Percentiles rank a stretch among this genome's conserved stretches.
Evolutionary conservation across 2,113 vertebrate species (phyloP).

Genomic region (Quiscalus mexicanus): DNA sequence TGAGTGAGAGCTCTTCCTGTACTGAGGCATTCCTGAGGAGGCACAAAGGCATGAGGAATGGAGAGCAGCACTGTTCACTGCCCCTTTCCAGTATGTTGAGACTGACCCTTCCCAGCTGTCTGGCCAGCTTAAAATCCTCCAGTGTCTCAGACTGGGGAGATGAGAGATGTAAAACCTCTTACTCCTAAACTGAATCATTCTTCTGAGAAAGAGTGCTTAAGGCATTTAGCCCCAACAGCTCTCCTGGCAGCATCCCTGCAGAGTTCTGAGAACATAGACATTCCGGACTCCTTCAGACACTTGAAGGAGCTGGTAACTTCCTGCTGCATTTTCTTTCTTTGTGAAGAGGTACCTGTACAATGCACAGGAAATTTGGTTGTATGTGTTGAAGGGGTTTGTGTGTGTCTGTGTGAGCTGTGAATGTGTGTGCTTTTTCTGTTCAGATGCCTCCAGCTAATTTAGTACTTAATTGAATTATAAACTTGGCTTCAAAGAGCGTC

Average conservation of each 20-base stretch:
- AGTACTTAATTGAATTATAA: neutral
- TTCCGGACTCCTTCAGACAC: neutral
- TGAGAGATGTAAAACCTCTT: neutral
- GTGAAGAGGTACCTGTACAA: neutral
- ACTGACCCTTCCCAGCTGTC: neutral
- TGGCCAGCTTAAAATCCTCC: neutral
- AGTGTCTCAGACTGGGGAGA: neutral
- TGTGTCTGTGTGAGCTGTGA: too few relatives aligned
- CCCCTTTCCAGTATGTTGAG: neutral
- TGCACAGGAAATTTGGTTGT: neutral
- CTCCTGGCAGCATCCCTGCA: neutral
- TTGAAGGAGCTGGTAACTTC: neutral
- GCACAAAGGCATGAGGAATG: neutral
- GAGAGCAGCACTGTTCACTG: neutral
- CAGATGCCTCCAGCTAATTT: neutral
- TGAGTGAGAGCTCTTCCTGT: neutral
- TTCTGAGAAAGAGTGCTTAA: neutral
- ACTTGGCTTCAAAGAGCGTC: neutral
- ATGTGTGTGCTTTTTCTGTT: neutral
- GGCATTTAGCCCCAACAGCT: neutral
- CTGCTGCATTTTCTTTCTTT: neutral
- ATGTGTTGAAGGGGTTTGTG: rapidly evolving
- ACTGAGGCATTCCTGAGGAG: neutral
- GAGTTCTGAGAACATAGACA: neutral
- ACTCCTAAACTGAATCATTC: neutral